A percentile compares a stretch with the other conserved stretches of the same genome.
phyloP scores from a whole-genome alignment of 2,888 invertebrate species.

The Notocelia uddmanniana region DNA sequence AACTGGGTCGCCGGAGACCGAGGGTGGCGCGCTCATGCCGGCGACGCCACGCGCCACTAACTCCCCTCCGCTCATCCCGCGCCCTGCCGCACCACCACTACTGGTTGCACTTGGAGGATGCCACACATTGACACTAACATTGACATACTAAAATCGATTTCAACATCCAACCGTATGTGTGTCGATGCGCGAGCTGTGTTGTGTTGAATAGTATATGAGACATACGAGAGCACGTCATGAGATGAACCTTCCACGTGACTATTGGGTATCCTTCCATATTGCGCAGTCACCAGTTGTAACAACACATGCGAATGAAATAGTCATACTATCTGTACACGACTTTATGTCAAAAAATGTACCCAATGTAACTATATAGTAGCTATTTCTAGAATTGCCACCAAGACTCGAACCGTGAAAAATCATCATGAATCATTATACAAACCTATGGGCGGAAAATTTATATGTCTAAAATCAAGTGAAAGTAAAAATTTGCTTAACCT shows the following conservation, averaged over 20 bases:
- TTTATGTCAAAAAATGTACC: background rate
- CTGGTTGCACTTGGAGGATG: conserved; percentile 10
- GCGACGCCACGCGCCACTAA: conserved; percentile 66
- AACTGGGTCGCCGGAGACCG: conserved; percentile 46
- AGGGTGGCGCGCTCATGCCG: conserved; percentile 53
- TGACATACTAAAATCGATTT: conserved; percentile 17
- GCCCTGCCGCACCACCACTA: background rate
- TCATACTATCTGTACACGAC: background rate
- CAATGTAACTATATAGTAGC: no score
- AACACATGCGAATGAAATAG: background rate
- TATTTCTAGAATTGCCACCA: no score
- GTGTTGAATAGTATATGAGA: background rate
- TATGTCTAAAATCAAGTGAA: background rate
- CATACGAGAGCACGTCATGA: no score
- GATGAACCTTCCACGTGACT: background rate
- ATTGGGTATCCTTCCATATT: background rate
- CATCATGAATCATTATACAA: no score
- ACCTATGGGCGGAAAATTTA: background rate
- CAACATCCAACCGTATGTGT: background rate
- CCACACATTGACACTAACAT: conserved; percentile 23
- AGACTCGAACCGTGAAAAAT: background rate
- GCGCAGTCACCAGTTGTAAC: background rate
- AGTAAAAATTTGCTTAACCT: background rate
- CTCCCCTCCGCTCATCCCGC: conserved; percentile 46
- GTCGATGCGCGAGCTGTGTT: background rate